Conservation (phyloP, 2,797 vertebrate genomes). For the Megalops cyprinoides region DNA sequence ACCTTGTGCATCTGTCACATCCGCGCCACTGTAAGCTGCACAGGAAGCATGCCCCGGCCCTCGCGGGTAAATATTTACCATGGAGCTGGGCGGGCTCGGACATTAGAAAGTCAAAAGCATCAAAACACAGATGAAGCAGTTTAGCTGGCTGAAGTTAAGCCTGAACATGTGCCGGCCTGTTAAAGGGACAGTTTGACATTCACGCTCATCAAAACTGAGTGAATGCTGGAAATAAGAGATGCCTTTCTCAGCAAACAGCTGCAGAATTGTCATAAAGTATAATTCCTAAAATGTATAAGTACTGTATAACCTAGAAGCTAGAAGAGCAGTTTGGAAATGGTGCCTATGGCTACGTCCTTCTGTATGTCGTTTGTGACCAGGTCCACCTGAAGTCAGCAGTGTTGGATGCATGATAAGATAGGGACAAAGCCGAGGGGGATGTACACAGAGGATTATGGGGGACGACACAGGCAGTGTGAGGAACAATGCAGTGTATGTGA, state of each 20-base stretch:
- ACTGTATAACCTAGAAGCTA: neutral
- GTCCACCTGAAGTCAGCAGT: neutral
- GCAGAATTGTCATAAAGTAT: neutral
- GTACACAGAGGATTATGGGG: no score
- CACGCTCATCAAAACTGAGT: neutral
- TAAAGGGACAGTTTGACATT: neutral
- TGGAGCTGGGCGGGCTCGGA: neutral
- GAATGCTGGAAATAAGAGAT: neutral
- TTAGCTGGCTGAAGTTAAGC: neutral
- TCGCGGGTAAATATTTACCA: neutral
- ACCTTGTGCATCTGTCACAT: no score
- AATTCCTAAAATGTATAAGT: conserved; percentile 7
- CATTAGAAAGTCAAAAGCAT: neutral
- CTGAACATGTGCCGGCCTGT: neutral
- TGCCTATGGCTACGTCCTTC: neutral
- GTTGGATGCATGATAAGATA: neutral
- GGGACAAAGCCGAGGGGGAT: neutral
- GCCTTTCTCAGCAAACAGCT: no score
- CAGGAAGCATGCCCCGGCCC: neutral
- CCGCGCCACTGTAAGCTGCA: neutral
- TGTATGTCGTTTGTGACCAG: neutral
- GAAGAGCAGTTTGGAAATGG: neutral
- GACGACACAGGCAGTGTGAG: no score
- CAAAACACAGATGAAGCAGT: neutral
- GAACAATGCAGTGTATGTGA: no score